phyloP scores from a whole-genome alignment of 2,113 vertebrate species.

The Phalacrocorax brasilianus region DNA sequence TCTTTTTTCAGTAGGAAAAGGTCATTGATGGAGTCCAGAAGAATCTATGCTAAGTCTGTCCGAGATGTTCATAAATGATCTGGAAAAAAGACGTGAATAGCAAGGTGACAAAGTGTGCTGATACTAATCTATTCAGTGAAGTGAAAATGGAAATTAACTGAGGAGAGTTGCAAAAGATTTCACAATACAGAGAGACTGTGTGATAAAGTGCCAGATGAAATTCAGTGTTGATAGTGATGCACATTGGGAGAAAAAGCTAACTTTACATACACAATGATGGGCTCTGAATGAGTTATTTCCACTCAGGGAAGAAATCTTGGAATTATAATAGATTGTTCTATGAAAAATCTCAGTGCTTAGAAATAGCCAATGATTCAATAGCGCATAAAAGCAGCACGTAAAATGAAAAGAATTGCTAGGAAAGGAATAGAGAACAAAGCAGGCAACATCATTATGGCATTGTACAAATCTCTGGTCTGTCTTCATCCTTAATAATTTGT shows the following conservation, averaged over 20 bases:
- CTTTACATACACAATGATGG: background rate
- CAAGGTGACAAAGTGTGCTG: background rate
- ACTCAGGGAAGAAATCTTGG: background rate
- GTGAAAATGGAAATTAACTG: conserved; percentile 1
- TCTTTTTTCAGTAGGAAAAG: background rate
- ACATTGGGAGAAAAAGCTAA: background rate
- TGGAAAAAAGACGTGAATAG: background rate
- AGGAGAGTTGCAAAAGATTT: background rate
- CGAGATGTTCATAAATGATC: background rate
- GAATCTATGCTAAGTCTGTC: background rate
- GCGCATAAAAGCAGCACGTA: background rate
- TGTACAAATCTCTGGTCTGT: background rate
- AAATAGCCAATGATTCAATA: background rate
- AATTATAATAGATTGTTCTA: background rate
- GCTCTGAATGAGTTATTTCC: background rate
- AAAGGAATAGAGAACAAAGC: background rate
- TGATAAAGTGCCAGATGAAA: background rate
- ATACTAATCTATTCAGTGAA: background rate
- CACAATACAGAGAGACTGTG: background rate
- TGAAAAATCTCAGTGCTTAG: background rate
- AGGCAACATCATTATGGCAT: background rate
- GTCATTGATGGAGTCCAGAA: background rate
- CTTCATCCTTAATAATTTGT: background rate
- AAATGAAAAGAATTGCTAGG: background rate
- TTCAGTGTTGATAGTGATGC: background rate